Evolutionary conservation across 2,113 vertebrate species (phyloP).

Genomic region (Chionis minor): DNA sequence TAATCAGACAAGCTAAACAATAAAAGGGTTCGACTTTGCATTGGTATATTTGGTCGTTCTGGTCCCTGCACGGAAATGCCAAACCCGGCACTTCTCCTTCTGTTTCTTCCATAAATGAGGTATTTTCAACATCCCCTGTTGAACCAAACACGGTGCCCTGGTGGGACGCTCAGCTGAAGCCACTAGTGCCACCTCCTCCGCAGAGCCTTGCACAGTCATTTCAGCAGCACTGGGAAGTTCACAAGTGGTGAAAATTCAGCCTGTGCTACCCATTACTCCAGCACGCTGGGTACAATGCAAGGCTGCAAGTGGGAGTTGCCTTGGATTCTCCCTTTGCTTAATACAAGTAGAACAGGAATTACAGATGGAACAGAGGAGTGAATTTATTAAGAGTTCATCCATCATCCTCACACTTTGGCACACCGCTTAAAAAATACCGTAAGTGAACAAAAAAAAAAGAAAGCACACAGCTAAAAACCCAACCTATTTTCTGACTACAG

Average conservation of each 20-base stretch:
- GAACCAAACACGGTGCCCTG: background rate
- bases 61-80: too few species aligned
- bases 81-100: too few species aligned
- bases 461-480: background rate
- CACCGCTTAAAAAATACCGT: background rate
- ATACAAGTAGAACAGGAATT: background rate
- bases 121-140: background rate
- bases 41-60: too few species aligned
- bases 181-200: background rate
- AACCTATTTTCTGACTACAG: background rate
- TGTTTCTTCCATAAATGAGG: background rate
- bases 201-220: background rate
- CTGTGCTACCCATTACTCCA: background rate
- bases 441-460: background rate
- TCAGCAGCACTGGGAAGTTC: background rate
- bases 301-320: background rate
- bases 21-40: too few species aligned
- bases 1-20: too few species aligned
- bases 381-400: slow-evolving; percentile 21
- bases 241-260: background rate
- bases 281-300: background rate
- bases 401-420: background rate
- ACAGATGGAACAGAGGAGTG: background rate
- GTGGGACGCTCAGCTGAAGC: background rate
- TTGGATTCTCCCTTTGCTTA: background rate